A percentile compares a stretch with the other conserved stretches of the same genome.
Evolutionary conservation across 2,797 vertebrate species (phyloP).

Genomic region (Sebastes kiyomatsui): DNA sequence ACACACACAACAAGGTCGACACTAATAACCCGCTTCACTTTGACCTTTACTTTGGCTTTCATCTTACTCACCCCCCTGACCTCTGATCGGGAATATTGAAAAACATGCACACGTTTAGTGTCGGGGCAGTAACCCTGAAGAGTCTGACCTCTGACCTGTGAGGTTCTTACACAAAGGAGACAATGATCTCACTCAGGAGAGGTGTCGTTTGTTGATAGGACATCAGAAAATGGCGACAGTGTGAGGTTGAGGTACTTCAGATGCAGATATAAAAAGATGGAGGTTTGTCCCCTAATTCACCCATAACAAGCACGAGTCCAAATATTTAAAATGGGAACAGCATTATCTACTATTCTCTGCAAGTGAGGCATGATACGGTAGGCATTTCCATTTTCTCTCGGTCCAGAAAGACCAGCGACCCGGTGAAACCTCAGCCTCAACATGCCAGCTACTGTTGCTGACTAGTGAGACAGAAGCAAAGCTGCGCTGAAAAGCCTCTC

Average conservation of each 20-base stretch:
- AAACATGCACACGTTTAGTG: slow-evolving; percentile 30
- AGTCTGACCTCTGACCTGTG: slow-evolving; percentile 39
- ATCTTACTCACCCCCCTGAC: slow-evolving; percentile 41
- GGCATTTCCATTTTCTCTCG: slow-evolving; percentile 26
- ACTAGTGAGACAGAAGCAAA: slow-evolving; percentile 37
- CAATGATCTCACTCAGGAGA: background rate
- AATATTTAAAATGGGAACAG: slow-evolving; percentile 32
- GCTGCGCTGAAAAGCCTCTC: slow-evolving; percentile 7
- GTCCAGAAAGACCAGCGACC: slow-evolving; percentile 36
- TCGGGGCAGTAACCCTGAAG: slow-evolving; percentile 17
- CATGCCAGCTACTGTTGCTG: slow-evolving; percentile 43
- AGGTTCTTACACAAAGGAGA: slow-evolving; percentile 16
- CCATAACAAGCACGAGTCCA: background rate
- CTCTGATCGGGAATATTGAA: slow-evolving; percentile 18
- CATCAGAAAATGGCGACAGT: background rate
- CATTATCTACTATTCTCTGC: slow-evolving; percentile 36
- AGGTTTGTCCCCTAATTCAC: slow-evolving; percentile 1
- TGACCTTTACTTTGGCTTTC: slow-evolving; percentile 48
- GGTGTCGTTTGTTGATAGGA: background rate
- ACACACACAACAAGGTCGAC: background rate
- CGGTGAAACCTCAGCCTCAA: slow-evolving; percentile 25
- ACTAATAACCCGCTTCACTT: slow-evolving; percentile 18
- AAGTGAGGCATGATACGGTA: slow-evolving; percentile 38
- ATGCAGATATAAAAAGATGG: background rate
- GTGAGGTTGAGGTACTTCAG: background rate